Base-by-base conservation (phyloP, 2,113 vertebrate genomes). In the Cochlearius cochlearius region DNA sequence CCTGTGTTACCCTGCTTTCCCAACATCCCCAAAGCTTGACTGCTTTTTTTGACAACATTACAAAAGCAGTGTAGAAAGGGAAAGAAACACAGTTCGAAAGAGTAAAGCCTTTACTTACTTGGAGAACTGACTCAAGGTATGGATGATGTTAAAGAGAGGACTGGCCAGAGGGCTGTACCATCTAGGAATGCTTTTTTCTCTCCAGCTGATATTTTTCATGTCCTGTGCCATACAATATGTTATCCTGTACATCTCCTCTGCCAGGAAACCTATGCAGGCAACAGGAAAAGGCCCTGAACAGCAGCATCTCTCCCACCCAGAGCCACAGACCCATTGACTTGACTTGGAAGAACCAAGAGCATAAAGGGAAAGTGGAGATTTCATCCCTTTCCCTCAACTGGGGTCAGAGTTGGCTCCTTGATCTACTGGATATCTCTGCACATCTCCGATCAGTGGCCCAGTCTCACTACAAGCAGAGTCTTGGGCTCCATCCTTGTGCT, bases 41-140 rank as follows among this genome's bases (percentile, higher is more conserved):
- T 94, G 83, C 49, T 86, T 94, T 95, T 94, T 92, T 66, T 86
- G 41, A 90, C 83, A 96, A 45, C 39, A 63, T 88, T 79, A 66
- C 77, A 79, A 63, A 85, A 91, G 30, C 55, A 59, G 16, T 66
- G 50, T 36, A 69, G 67, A 72, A 67, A 90, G 22, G n/a, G 47
- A 92, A 72, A 73, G 49, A 89, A 52, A 52, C 18, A 41, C 22
- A 34, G n/a, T 52, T 43, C 47, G 20, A 78, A 15, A 56, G 9
- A 53, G 25, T 21, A 72, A 82, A 94, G 8, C 39, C 45, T 64
- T 88, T 90, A 52, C 69, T 90, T 75, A n/a, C 26, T 73, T 75
- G 29, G 19, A 79, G 71, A 92, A 85, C 26, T 69, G 41, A 62
- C 29, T 91, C 15, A 39, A 63, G 21, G 29, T 47, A 39, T 9